A percentile compares a stretch with the other conserved stretches of the same genome.
phyloP scores from a whole-genome alignment of 2,888 invertebrate species.

The Germaria angustata region DNA sequence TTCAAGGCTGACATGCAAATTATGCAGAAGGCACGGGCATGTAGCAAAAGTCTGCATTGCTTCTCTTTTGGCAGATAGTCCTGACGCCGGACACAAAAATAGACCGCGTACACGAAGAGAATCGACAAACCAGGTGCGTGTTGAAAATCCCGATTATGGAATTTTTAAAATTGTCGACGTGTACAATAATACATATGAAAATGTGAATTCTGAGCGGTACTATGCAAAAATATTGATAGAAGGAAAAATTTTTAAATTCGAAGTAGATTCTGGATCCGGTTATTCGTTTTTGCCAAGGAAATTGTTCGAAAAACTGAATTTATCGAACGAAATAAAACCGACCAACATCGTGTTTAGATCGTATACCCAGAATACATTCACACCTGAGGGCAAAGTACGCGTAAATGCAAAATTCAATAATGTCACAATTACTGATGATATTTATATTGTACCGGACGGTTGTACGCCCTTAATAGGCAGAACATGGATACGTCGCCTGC shows the following conservation, averaged over 20 bases:
- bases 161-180: constrained; percentile 12
- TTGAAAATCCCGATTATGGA: not conserved
- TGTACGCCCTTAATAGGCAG: constrained; percentile 30
- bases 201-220: constrained; percentile 4
- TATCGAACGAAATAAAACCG: not conserved
- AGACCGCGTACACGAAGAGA: not conserved
- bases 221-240: not conserved
- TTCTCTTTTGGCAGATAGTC: constrained; percentile 28
- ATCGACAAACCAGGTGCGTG: constrained; percentile 3
- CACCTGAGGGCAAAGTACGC: constrained; percentile 5
- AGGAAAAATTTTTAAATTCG: not conserved
- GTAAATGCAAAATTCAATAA: too few species aligned
- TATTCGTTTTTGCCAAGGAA: constrained; percentile 1
- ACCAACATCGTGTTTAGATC: constrained; percentile 7
- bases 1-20: constrained; percentile 3
- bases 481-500: constrained; percentile 21
- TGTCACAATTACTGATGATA: not conserved
- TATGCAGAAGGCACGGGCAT: not conserved
- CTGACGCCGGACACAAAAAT: not conserved
- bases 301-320: not conserved
- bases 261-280: constrained; percentile 24
- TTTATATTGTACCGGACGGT: constrained; percentile 23
- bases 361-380: constrained; percentile 14
- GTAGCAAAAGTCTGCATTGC: constrained; percentile 9
- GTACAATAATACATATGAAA: too few species aligned